Percentiles rank a stretch among this genome's conserved stretches.
Evolutionary conservation across 92 coral and sea anemone species (phyloP).

Genomic region (Virgularia gustaviana): DNA sequence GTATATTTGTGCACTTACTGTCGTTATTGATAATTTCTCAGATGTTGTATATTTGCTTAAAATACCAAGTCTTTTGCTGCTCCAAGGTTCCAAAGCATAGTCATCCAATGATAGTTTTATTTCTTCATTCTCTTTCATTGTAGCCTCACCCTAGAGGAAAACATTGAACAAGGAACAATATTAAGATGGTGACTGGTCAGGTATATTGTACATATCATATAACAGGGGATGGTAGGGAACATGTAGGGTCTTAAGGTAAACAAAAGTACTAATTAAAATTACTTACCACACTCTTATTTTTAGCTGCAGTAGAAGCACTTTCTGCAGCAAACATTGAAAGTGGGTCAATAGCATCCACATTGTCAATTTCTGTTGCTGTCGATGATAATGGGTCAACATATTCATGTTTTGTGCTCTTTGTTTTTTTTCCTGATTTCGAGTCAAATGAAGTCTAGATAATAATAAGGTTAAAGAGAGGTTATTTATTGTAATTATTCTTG

Average conservation of each 20-base stretch:
- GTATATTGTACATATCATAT: not conserved
- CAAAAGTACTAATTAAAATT: not conserved
- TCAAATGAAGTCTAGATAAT: slow-evolving; percentile 8
- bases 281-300: slow-evolving; percentile 10
- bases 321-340: slow-evolving; percentile 95
- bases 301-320: slow-evolving; percentile 46
- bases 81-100: slow-evolving; percentile 82
- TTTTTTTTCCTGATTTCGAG: slow-evolving; percentile 24
- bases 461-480: not conserved
- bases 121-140: not conserved
- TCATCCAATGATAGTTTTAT: slow-evolving; percentile 33
- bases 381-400: slow-evolving; percentile 59
- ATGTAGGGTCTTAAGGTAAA: no score
- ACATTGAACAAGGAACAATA: not conserved
- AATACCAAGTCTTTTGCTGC: slow-evolving; percentile 71
- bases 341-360: slow-evolving; percentile 85
- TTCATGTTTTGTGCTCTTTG: slow-evolving; percentile 19
- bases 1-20: slow-evolving; percentile 61
- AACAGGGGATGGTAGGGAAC: no score
- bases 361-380: slow-evolving; percentile 45
- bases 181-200: not conserved
- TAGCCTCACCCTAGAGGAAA: slow-evolving; percentile 32
- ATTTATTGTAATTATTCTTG: not conserved
- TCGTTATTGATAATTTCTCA: slow-evolving; percentile 88
- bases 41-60: slow-evolving; percentile 94